These are phyloP conservation scores for Monarcha castaneiventris DNA, from an alignment of 2,113 vertebrate species.

Conservation along the genomic window DNA sequence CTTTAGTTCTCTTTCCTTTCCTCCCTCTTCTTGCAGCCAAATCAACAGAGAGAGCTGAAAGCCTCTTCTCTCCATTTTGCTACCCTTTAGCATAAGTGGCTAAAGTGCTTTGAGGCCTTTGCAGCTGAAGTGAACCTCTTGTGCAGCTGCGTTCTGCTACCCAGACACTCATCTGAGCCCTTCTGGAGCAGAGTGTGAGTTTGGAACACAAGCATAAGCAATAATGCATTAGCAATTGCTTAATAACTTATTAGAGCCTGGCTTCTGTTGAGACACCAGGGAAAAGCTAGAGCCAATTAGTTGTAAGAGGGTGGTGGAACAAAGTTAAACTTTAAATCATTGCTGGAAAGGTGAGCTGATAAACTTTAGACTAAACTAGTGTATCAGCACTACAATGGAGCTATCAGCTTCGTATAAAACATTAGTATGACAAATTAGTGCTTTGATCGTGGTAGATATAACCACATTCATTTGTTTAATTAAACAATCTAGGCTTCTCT, in stretches of 20 bases:
- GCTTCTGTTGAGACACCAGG: constrained; percentile 2
- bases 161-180: not conserved
- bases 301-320: not conserved
- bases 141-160: not conserved
- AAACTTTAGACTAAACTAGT: constrained; percentile 47
- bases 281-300: constrained; percentile 53
- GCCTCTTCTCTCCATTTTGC: not conserved
- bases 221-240: constrained; percentile 35
- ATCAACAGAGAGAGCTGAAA: not conserved
- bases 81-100: not conserved
- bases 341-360: constrained; percentile 46
- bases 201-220: constrained; percentile 11
- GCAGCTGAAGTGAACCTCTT: not conserved
- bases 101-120: not conserved
- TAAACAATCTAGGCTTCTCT: constrained; percentile 85
- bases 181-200: not conserved
- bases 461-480: constrained; percentile 92
- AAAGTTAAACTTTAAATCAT: constrained; percentile 61
- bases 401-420: constrained; percentile 78
- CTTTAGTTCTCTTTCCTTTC: not conserved
- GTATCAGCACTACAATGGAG: constrained; percentile 73
- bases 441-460: constrained; percentile 82
- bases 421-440: constrained; percentile 86
- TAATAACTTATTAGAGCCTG: constrained; percentile 36
- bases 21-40: not conserved